Evolutionary conservation across 2,797 vertebrate genomes (phyloP).

Genomic region (Chelmon rostratus): DNA sequence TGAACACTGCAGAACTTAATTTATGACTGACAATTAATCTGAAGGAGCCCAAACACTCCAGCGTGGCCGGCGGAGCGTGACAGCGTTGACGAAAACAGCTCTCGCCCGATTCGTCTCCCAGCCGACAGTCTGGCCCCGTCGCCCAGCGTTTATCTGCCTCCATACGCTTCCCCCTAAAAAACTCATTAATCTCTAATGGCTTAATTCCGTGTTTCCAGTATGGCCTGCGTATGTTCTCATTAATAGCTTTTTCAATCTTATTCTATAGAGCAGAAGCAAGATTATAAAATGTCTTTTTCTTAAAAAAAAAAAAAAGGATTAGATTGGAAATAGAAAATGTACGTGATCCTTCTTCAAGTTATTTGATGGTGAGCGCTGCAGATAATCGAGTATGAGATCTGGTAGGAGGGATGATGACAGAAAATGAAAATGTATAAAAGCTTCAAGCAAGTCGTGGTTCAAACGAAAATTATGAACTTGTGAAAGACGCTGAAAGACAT

Average conservation of each 20-base stretch:
- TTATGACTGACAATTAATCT: conserved; percentile 85
- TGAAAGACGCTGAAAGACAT: conserved; percentile 55
- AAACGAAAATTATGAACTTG: conserved; percentile 43
- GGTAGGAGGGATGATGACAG: conserved; percentile 55
- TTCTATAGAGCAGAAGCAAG: conserved; percentile 57
- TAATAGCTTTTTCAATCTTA: conserved; percentile 82
- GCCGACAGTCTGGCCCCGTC: conserved; percentile 67
- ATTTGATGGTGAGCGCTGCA: conserved; percentile 58
- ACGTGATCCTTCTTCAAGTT: conserved; percentile 51
- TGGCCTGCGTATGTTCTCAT: conserved; percentile 76
- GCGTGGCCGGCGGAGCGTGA: conserved; percentile 67
- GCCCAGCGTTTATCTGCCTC: conserved; percentile 74
- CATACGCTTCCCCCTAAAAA: conserved; percentile 62
- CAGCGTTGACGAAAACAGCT: conserved; percentile 63
- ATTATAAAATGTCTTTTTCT: conserved; percentile 57
- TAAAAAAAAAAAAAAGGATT: conserved; percentile 8
- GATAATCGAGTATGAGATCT: conserved; percentile 59
- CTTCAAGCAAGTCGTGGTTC: conserved; percentile 53
- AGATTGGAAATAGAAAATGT: conserved; percentile 60
- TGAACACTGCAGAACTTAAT: conserved; percentile 69
- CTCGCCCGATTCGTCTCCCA: conserved; percentile 62
- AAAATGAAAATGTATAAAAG: conserved; percentile 63
- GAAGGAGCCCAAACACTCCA: conserved; percentile 69
- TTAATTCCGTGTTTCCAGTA: conserved; percentile 76
- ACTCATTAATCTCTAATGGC: conserved; percentile 85